phyloP scores from a whole-genome alignment of 2,797 vertebrate genomes.

The Microchirus variegatus region DNA sequence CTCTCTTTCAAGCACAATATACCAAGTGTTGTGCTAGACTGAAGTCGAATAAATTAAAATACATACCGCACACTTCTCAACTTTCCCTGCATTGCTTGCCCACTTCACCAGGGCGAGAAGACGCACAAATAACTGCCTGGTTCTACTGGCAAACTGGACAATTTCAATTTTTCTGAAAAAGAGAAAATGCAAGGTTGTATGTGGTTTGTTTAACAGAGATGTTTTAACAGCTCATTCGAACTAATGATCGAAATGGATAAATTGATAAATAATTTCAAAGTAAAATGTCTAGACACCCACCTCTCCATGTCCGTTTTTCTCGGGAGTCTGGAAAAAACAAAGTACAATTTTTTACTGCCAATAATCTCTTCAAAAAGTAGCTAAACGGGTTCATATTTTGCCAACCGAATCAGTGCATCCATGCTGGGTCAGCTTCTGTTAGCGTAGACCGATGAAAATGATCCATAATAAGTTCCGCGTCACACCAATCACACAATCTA shows the following conservation, averaged over 20 bases:
- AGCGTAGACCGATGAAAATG: not conserved
- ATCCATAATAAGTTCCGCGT: not conserved
- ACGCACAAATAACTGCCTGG: slow-evolving; percentile 96
- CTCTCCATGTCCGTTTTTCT: slow-evolving; percentile 99
- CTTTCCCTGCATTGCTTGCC: slow-evolving; percentile 98
- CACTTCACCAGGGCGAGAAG: slow-evolving; percentile 96
- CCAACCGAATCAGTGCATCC: not conserved
- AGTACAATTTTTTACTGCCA: not conserved
- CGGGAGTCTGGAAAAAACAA: slow-evolving; percentile 84
- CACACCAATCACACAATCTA: too few relatives aligned
- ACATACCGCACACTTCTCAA: slow-evolving; percentile 99
- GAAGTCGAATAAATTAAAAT: not conserved
- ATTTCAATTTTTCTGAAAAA: slow-evolving; percentile 97
- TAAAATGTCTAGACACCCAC: slow-evolving; percentile 67
- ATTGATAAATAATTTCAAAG: too few relatives aligned
- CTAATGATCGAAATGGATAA: too few relatives aligned
- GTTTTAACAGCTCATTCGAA: not conserved
- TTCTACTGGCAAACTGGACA: slow-evolving; percentile 98
- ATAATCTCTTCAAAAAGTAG: not conserved
- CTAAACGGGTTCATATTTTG: not conserved
- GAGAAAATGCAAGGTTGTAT: not conserved
- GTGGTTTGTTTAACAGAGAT: too few relatives aligned
- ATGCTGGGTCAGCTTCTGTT: not conserved
- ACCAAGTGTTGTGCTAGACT: too few relatives aligned
- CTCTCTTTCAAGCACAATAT: too few relatives aligned